phyloP scores from a whole-genome alignment of 2,797 vertebrate species.

The Lophius americanus region DNA sequence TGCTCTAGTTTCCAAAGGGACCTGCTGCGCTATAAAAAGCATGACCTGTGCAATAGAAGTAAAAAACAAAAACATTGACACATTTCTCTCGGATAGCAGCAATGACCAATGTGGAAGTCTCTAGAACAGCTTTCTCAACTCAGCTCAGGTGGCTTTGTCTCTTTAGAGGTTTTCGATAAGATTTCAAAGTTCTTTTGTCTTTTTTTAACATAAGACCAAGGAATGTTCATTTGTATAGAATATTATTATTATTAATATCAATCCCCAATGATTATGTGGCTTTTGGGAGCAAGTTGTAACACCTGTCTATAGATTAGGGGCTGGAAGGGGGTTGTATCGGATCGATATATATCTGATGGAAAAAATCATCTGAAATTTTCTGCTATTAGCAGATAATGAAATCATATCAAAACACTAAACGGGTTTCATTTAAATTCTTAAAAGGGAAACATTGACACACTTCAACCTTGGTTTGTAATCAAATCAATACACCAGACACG shows the following conservation, averaged over 20 bases:
- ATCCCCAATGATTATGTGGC: too few relatives aligned
- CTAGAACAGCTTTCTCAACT: conserved; percentile 6
- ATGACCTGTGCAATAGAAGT: conserved; percentile 19
- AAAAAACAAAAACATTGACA: conserved; percentile 44
- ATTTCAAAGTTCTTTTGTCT: too few relatives aligned
- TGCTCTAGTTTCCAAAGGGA: conserved; percentile 17
- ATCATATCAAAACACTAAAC: too few relatives aligned
- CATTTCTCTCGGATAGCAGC: conserved; percentile 13
- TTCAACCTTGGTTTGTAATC: too few relatives aligned
- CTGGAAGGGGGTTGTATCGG: not conserved
- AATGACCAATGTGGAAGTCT: conserved; percentile 31
- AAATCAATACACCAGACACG: too few relatives aligned
- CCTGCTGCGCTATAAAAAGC: conserved; percentile 53
- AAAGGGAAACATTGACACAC: too few relatives aligned
- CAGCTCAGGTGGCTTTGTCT: not conserved
- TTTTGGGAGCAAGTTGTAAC: not conserved
- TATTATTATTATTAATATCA: not conserved
- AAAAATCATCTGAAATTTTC: too few relatives aligned
- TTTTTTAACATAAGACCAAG: not conserved
- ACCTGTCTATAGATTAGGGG: not conserved
- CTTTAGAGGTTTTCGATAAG: too few relatives aligned
- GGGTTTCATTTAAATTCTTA: too few relatives aligned
- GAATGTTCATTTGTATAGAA: not conserved
- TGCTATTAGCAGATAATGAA: too few relatives aligned
- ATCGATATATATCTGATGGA: too few relatives aligned